phyloP scores from a whole-genome alignment of 1,140 invertebrate species.

The Heliconius congener region DNA sequence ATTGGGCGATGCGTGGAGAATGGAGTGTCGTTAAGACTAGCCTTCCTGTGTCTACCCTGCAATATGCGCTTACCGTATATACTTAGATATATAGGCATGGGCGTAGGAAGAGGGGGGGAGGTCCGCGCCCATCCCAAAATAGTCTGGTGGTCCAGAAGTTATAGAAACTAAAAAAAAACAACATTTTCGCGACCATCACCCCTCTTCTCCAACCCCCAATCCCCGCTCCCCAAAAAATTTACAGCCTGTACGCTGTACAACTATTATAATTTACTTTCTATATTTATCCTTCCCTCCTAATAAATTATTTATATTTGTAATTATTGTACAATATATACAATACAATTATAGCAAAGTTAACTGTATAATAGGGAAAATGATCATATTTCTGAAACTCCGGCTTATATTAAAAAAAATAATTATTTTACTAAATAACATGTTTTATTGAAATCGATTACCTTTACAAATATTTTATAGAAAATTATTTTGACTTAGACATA shows the following conservation, averaged over 20 bases:
- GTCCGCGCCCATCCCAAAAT: too few species aligned
- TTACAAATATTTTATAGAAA: too few species aligned
- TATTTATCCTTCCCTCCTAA: background rate
- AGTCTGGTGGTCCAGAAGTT: too few species aligned
- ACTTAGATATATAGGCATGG: too few species aligned
- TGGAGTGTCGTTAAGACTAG: background rate
- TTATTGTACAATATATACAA: background rate
- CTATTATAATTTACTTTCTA: background rate
- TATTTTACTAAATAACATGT: background rate
- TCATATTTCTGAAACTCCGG: background rate
- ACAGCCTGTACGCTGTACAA: background rate
- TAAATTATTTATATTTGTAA: background rate
- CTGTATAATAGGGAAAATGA: background rate
- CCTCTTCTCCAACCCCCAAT: too few species aligned
- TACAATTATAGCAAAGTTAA: background rate
- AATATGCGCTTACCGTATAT: too few species aligned
- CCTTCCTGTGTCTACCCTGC: background rate
- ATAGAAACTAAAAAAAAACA: too few species aligned
- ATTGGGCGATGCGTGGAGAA: background rate
- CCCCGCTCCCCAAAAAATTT: too few species aligned
- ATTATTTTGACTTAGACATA: too few species aligned
- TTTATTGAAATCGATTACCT: too few species aligned
- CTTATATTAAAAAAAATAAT: background rate
- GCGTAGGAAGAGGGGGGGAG: too few species aligned
- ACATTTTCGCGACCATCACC: too few species aligned